Evolutionary conservation across 2,113 vertebrate species (phyloP), one percentile per base, ranked within the genome.

Genomic region (Podarcis raffonei): DNA sequence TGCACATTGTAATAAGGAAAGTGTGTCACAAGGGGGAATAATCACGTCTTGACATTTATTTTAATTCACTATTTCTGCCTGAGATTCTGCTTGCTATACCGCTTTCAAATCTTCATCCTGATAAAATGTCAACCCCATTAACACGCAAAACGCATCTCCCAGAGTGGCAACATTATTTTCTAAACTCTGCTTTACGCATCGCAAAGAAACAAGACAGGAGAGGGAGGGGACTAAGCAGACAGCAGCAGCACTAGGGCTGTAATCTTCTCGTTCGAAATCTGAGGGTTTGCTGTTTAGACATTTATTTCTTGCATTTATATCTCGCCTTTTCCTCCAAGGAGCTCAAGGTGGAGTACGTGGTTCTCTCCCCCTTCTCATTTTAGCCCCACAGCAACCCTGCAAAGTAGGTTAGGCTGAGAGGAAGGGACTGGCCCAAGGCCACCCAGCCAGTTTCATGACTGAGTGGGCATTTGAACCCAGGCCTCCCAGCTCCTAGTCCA

Each of bases 81-180:
- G 59, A 81, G 81, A 68, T 83, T 83, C 62, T 57, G 72, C 42
- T 76, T 25, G 81, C 74, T 68, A 5, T 68, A 39, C 72, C 72
- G 53, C 72, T 83, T 83, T 66, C 81, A 83, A 69, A 77, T 69
- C 81, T 69, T 88, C n/a, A 12, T 4, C 15, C 39, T 7, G 87
- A 83, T 83, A 53, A 77, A 88, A 88, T 88, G 72, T 83, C 87
- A 83, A 48, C 59, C 74, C 81, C 75, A 83, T 88, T 88, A 88
- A 77, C 87, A 83, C 74, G 72, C 87, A n/a, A 42, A 82, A 62
- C 4, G 57, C 69, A 74, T 71, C 57, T 48, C 35, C 37, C 57
- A 5, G 30, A 77, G 72, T n/a, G 37, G 6, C 59, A 48, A 27
- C 71, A 83, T 88, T 37, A 74, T 59, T 39, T 74, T 22, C 78